Evolutionary conservation across 1,140 invertebrate genomes (phyloP), one percentile per base, ranked within the genome.

Genomic region (Druon quercuslanigerum): DNA sequence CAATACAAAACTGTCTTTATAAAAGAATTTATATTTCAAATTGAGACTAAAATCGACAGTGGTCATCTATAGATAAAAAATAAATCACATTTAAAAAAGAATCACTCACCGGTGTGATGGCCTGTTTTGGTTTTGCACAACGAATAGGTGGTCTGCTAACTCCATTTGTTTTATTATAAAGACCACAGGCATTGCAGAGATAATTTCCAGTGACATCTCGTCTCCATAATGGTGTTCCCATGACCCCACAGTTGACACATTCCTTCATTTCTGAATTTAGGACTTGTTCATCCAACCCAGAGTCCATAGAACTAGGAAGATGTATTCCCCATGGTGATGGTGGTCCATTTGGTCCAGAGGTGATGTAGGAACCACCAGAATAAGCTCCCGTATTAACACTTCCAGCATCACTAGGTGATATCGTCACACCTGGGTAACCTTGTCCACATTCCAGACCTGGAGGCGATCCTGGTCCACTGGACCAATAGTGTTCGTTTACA

Each of bases 181-280:
- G 92, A 40, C 92, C 96, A 90, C 97, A 98, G 57, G 96, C 96
- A 89, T 97, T 98, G 92, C 97, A 98, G 73, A 98, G 92, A 90
- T 97, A 98, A 87, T 97, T 96, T 9, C 97, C 96, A 25, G 95
- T 96, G 66, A 95, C 96, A 91, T 98, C 97, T 76, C 97, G 92
- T 60, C 97, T 93, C 97, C 97, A 98, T 52, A 98, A 91, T 13
- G 96, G 96, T 6, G 97, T 98, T 50, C 94, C 94, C 71, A 94
- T 96, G 5, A 95, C 95, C 8, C 96, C 96, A 90, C 97, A 98
- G 91, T 98, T 97, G 51, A 97, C 96, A 88, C 97, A 99, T 92
- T 95, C 97, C 92, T 94, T 97, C 75, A 93, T 93, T 87, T 95
- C 96, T 60, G 75, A 25, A 7, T 82, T 20, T 17, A 90, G 81